Conservation (phyloP, 2,797 vertebrate genomes). For the Thaleichthys pacificus region DNA sequence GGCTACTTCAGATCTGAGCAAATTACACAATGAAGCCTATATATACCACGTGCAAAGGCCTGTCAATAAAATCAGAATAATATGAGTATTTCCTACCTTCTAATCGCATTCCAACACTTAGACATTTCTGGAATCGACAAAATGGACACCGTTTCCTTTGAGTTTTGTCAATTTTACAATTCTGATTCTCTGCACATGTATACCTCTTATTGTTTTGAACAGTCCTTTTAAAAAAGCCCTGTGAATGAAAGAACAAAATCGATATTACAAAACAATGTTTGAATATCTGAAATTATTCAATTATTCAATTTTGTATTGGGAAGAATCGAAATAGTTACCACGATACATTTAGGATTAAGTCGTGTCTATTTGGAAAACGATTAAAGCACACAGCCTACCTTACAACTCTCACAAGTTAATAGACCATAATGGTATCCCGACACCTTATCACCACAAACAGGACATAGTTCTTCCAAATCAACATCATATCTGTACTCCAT, state of each 20-base stretch:
- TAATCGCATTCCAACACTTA: conserved; percentile 88
- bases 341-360: background rate
- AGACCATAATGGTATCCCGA: conserved; percentile 79
- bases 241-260: background rate
- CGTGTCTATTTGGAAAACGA: too few relatives aligned
- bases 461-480: conserved; percentile 66
- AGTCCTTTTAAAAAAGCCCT: conserved; percentile 96
- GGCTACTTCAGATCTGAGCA: too few relatives aligned
- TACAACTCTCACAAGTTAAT: conserved; percentile 79
- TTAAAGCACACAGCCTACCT: conserved; percentile 46
- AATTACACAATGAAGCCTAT: too few relatives aligned
- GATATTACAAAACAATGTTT: background rate
- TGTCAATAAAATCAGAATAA: background rate
- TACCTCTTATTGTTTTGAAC: conserved; percentile 95
- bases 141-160: conserved; percentile 89
- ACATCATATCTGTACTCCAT: conserved; percentile 58
- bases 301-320: background rate
- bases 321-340: background rate
- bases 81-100: conserved; percentile 79
- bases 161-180: conserved; percentile 87
- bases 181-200: conserved; percentile 86
- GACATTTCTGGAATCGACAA: conserved; percentile 94
- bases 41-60: too few relatives aligned
- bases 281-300: background rate
- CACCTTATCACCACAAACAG: conserved; percentile 75